Evolutionary conservation across 2,113 vertebrate species (phyloP).

Genomic region (Eidolon helvum): DNA sequence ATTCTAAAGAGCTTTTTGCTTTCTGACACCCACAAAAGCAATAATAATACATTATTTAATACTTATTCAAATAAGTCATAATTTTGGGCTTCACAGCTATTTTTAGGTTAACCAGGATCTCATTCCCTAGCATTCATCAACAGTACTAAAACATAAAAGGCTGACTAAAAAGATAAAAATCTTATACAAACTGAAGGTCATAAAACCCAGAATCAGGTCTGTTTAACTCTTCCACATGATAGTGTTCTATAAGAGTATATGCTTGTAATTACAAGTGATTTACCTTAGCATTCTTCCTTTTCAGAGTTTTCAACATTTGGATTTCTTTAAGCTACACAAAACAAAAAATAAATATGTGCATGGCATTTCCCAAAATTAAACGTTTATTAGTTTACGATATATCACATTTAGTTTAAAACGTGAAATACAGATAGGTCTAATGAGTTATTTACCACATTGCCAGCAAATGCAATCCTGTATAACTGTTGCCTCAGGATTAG

Average conservation of each 20-base stretch:
- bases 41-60: neutral
- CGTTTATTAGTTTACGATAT: neutral
- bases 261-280: neutral
- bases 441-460: neutral
- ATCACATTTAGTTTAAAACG: neutral
- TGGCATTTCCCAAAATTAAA: constrained; percentile 1
- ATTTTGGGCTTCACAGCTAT: neutral
- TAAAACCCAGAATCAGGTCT: neutral
- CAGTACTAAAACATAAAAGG: neutral
- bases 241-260: neutral
- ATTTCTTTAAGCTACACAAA: constrained; percentile 76
- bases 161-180: neutral
- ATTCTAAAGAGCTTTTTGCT: neutral
- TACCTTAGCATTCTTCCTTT: constrained; percentile 91
- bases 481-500: neutral
- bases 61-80: neutral
- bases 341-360: neutral
- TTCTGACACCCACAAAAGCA: neutral
- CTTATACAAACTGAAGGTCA: neutral
- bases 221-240: neutral
- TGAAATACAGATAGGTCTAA: neutral
- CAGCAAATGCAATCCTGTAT: neutral
- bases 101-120: neutral
- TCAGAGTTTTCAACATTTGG: constrained; percentile 84
- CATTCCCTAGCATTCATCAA: neutral